Evolutionary conservation across 2,888 invertebrate species (phyloP), one percentile per base, ranked within the genome.

Genomic region (Caenorhabditis sulstoni): DNA sequence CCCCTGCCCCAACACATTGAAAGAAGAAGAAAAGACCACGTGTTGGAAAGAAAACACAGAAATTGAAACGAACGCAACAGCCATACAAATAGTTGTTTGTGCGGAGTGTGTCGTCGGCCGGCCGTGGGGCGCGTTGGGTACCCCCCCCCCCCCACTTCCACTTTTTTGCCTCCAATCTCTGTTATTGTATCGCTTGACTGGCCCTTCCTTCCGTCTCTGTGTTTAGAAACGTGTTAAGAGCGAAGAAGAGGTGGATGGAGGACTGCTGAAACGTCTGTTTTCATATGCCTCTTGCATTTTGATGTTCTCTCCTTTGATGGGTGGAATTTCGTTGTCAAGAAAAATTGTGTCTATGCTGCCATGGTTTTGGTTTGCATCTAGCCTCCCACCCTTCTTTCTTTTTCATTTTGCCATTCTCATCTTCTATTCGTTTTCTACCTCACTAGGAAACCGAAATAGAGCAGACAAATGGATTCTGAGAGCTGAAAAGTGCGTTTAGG

Each of bases 21-120:
- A 29, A 29, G 29, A 29, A 29, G 29, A 29, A 47, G 44, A 55
- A 52, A 35, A 49, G 57, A 73, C 73, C 73, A 65, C 73, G 73
- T 73, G 73, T 66, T 47, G 53, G 62, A 61, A 57, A 52, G 62
- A 64, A 71, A 71, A 71, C 61, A 62, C 61, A 64, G 62, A 49
- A 64, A 71, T 57, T 62, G 57, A 71, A 62, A 71, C 71, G 62
- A 62, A 71, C 62, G 71, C 71, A 71, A 71, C 62, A 52, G 47
- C 67, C 71, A 70, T 70, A 61, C 59, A 68, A 61, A 71, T 71
- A 62, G 70, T 70, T 71, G 71, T 71, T 62, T 62, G 71, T 29
- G 29, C 29, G 29, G 29, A 29, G 29, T 29, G 29, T 49, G 71
- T 44, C 41, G 65, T 53, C 53, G 41, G 58, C 35, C 61, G 53